Conservation (phyloP, 2,888 invertebrate genomes). For the Thalpophila matura region DNA sequence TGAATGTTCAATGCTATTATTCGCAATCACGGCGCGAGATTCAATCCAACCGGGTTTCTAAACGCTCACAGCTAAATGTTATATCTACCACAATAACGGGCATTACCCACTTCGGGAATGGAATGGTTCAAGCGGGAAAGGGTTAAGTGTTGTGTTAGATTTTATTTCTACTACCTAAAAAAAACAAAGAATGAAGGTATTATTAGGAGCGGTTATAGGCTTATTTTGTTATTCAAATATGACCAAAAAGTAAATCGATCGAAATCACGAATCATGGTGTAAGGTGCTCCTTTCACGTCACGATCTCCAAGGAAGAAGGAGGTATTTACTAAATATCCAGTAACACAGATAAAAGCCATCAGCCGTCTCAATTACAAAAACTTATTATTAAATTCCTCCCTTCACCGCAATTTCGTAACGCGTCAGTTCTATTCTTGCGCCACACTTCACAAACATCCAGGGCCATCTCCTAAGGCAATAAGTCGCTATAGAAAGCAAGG, state of each 20-base stretch:
- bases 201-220: neutral
- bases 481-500: conserved; percentile 79
- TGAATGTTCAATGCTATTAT: conserved; percentile 68
- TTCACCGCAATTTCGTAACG: conserved; percentile 49
- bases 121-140: conserved; percentile 43
- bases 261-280: neutral
- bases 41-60: conserved; percentile 77
- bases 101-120: conserved; percentile 53
- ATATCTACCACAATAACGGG: conserved; percentile 66
- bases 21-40: conserved; percentile 76
- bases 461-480: conserved; percentile 73
- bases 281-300: neutral
- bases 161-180: conserved; percentile 6
- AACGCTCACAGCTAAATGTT: conserved; percentile 61
- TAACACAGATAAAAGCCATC: conserved; percentile 29
- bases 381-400: conserved; percentile 46
- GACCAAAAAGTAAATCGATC: neutral
- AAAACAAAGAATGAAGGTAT: neutral
- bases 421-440: conserved; percentile 60
- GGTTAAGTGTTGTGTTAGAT: conserved; percentile 3
- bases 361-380: conserved; percentile 35
- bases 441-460: conserved; percentile 61
- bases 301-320: neutral
- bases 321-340: conserved; percentile 24
- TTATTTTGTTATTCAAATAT: neutral